Evolutionary conservation across 1,140 invertebrate species (phyloP).

Genomic region (Galendromus occidentalis): DNA sequence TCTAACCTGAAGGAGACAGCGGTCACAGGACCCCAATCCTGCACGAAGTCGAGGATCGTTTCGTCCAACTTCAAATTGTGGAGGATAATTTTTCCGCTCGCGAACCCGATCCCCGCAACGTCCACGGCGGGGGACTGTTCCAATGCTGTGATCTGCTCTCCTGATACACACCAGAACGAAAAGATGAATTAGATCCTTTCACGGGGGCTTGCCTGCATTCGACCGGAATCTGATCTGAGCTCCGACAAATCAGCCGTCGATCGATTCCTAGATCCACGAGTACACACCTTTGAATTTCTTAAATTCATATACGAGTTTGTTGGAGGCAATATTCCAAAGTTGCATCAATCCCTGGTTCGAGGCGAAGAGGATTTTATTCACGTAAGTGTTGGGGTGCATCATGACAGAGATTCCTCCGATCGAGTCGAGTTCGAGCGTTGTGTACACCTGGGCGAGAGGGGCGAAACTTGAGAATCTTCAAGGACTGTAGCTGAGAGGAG

Average conservation of each 20-base stretch:
- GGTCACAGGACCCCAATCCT: conserved; percentile 79
- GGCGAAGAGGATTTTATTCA: conserved; percentile 84
- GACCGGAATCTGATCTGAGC: conserved; percentile 1
- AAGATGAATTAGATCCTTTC: conserved; percentile 44
- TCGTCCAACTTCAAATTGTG: conserved; percentile 74
- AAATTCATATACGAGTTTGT: conserved; percentile 56
- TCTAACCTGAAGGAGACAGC: conserved; percentile 58
- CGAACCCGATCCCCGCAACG: conserved; percentile 65
- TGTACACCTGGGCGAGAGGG: conserved; percentile 12
- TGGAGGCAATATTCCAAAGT: conserved; percentile 64
- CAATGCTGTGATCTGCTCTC: conserved; percentile 12
- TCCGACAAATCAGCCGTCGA: conserved; percentile 47
- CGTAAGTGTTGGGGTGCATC: conserved; percentile 71
- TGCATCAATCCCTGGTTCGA: conserved; percentile 67
- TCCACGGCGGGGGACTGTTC: conserved; percentile 59
- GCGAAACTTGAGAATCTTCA: too few relatives aligned
- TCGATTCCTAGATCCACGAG: too few relatives aligned
- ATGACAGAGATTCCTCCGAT: conserved; percentile 54
- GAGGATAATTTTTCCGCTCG: conserved; percentile 56
- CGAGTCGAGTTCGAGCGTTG: conserved; percentile 39
- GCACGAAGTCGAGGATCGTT: conserved; percentile 59
- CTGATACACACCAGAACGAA: conserved; percentile 11
- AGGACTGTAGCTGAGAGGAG: too few relatives aligned
- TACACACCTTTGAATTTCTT: not conserved
- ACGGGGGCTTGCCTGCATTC: too few relatives aligned